Percentiles rank a stretch among this genome's conserved stretches.
Conservation (phyloP, 2,888 invertebrate genomes). For the Clunio marinus region DNA sequence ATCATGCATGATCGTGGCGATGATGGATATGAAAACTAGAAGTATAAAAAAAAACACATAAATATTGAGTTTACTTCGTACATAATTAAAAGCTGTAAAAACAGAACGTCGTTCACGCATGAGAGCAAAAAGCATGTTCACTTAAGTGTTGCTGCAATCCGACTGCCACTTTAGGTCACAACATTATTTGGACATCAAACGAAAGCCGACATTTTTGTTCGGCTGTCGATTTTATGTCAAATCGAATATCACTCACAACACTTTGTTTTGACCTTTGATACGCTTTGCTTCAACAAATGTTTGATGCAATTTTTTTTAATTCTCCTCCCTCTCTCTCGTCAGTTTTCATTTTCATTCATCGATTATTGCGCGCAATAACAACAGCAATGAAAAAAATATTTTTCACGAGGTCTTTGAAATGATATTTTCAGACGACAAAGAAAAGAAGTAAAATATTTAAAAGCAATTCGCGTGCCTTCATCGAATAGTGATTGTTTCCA, state of each 20-base stretch:
- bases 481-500: constrained; percentile 31
- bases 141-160: constrained; percentile 13
- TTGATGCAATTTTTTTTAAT: constrained; percentile 16
- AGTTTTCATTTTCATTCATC: background rate
- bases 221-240: constrained; percentile 32
- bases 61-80: background rate
- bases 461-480: constrained; percentile 29
- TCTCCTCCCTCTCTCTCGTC: background rate
- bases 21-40: constrained; percentile 7
- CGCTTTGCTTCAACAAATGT: constrained; percentile 7
- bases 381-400: too few species aligned
- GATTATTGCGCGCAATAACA: background rate
- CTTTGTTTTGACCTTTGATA: constrained; percentile 11
- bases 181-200: constrained; percentile 21
- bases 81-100: background rate
- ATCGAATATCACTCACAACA: background rate
- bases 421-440: background rate
- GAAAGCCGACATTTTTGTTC: constrained; percentile 22
- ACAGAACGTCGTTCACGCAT: constrained; percentile 6
- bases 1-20: too few species aligned
- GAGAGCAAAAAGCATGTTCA: background rate
- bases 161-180: constrained; percentile 19
- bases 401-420: background rate
- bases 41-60: too few species aligned
- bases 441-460: background rate